phyloP scores from a whole-genome alignment of 1,140 invertebrate genomes.

The Planococcus citri region DNA sequence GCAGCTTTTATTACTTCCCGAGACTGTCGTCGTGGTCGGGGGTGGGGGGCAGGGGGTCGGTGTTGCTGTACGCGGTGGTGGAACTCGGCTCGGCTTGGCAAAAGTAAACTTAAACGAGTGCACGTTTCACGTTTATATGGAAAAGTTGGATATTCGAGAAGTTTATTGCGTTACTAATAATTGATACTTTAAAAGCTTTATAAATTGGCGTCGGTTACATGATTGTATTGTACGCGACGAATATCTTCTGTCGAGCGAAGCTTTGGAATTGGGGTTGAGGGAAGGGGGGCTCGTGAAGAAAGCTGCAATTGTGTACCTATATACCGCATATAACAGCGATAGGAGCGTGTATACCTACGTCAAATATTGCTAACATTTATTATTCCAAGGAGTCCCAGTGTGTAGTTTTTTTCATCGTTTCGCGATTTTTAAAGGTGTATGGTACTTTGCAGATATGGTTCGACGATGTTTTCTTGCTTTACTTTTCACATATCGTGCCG shows the following conservation, averaged over 20 bases:
- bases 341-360: too few relatives aligned
- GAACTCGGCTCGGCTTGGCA: neutral
- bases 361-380: neutral
- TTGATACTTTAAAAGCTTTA: conserved; percentile 4
- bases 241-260: too few relatives aligned
- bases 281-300: too few relatives aligned
- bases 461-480: neutral
- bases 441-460: too few relatives aligned
- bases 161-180: neutral
- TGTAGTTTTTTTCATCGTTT: too few relatives aligned
- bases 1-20: conserved; percentile 6
- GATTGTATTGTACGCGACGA: neutral
- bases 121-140: neutral
- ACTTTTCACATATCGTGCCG: too few relatives aligned
- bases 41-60: too few relatives aligned
- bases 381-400: neutral
- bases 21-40: neutral
- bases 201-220: conserved; percentile 6
- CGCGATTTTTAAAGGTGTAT: too few relatives aligned
- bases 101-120: neutral
- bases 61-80: neutral
- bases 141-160: neutral
- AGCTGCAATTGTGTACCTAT: too few relatives aligned
- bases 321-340: too few relatives aligned
- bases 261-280: too few relatives aligned